phyloP scores from a whole-genome alignment of 1,140 invertebrate genomes.

The Zophobas morio region DNA sequence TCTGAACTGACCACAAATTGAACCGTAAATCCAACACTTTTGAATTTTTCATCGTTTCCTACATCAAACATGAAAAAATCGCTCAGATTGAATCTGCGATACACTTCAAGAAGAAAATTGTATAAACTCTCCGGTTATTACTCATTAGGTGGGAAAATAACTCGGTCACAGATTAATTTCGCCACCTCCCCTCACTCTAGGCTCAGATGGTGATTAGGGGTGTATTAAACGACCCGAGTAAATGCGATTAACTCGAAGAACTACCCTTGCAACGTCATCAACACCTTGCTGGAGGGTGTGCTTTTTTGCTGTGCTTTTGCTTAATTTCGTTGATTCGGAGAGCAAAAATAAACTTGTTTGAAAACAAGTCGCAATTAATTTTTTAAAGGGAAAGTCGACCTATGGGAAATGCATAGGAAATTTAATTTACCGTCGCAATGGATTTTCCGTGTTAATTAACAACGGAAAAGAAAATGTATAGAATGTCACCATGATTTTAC shows the following conservation, averaged over 20 bases:
- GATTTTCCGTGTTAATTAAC: neutral
- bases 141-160: neutral
- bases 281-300: neutral
- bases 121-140: neutral
- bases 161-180: neutral
- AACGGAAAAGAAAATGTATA: neutral
- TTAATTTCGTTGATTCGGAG: neutral
- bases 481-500: too few species aligned
- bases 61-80: too few species aligned
- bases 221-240: neutral
- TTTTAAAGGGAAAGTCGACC: neutral
- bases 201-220: neutral
- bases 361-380: neutral
- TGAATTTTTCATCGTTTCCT: slow-evolving; percentile 2
- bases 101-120: neutral
- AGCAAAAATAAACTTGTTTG: neutral
- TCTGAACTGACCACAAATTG: slow-evolving; percentile 8
- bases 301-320: too few species aligned
- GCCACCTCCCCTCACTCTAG: slow-evolving; percentile 1
- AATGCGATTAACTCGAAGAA: neutral
- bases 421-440: neutral
- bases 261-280: neutral
- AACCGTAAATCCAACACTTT: neutral
- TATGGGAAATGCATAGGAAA: slow-evolving; percentile 9
- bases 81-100: neutral